phyloP scores from a whole-genome alignment of 2,797 vertebrate species.

The Chloroceryle inda region DNA sequence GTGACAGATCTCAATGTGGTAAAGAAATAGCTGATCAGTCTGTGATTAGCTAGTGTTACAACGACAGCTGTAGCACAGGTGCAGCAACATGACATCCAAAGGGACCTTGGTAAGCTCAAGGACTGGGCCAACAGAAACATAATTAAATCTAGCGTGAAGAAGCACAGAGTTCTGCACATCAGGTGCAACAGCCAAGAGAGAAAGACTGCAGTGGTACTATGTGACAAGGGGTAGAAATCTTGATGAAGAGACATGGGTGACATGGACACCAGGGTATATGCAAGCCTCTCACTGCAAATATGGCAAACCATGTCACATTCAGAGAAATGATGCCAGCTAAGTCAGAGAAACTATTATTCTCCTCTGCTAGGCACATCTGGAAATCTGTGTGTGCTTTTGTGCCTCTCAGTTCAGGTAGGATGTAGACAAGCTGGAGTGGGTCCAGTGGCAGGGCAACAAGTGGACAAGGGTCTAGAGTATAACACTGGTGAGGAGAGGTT shows the following conservation, averaged over 20 bases:
- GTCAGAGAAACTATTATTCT: not conserved
- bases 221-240: not conserved
- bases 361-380: not conserved
- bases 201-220: not conserved
- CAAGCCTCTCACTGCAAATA: not conserved
- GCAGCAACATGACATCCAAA: not conserved
- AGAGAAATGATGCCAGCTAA: not conserved
- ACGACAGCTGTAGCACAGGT: not conserved
- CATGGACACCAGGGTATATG: not conserved
- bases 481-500: not conserved
- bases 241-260: not conserved
- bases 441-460: not conserved
- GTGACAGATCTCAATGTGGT: not conserved
- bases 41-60: not conserved
- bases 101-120: not conserved
- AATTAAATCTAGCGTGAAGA: not conserved
- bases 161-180: not conserved
- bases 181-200: not conserved
- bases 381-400: not conserved
- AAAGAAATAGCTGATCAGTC: not conserved
- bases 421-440: not conserved
- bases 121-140: not conserved
- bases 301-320: not conserved
- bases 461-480: not conserved
- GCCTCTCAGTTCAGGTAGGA: not conserved